A percentile compares a stretch with the other conserved stretches of the same genome.
These are phyloP conservation scores for Acrocephalus kingi DNA, from an alignment of 2,113 vertebrate genomes.

Conservation along the genomic window DNA sequence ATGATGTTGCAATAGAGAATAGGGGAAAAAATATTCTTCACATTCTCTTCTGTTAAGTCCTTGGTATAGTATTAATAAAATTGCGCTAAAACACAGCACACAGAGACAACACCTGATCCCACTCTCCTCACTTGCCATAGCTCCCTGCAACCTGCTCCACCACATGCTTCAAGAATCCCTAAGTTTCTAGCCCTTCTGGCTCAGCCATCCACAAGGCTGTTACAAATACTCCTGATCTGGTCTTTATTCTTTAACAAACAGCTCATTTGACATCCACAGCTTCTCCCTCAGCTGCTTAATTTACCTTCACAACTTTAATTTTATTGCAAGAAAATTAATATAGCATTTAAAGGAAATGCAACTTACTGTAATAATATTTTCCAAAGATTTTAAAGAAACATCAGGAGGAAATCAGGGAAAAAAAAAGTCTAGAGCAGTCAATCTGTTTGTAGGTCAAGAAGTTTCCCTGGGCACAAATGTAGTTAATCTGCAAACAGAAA, in stretches of 20 bases:
- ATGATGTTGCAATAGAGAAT: fast-evolving
- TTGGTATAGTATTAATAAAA: not conserved
- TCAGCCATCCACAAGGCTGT: not conserved
- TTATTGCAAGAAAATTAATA: not conserved
- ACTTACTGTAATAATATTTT: not conserved
- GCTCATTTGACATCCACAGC: not conserved
- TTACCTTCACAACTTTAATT: not conserved
- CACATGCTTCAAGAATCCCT: not conserved
- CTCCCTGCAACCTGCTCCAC: not conserved
- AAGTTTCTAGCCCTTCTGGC: not conserved
- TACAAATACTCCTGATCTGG: not conserved
- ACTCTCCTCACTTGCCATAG: not conserved
- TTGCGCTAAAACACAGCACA: not conserved
- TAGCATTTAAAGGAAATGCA: not conserved
- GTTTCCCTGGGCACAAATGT: not conserved
- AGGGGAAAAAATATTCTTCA: not conserved
- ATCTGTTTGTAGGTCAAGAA: not conserved
- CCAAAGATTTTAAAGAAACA: not conserved
- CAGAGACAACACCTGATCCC: not conserved
- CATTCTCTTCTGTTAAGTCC: not conserved
- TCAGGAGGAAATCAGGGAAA: not conserved
- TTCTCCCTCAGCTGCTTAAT: not conserved
- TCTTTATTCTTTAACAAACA: not conserved
- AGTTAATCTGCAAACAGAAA: not conserved
- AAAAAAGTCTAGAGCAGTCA: not conserved